Conservation (phyloP, 2,113 vertebrate species). For the Telmatochromis brichardi region DNA sequence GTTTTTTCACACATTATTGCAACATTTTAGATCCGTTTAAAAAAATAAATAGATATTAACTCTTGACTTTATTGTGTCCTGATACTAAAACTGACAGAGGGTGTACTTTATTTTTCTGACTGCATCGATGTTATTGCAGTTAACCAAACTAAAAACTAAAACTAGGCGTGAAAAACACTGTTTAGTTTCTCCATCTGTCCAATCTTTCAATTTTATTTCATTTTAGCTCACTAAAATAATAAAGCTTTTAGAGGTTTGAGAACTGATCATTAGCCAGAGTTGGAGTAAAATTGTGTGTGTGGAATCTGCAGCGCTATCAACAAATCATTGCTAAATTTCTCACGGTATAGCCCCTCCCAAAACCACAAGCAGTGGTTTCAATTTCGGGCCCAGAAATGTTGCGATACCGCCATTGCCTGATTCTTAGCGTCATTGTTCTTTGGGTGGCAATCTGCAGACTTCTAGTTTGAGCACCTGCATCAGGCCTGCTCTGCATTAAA, state of each 20-base stretch:
- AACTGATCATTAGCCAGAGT: background rate
- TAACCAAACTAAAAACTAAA: background rate
- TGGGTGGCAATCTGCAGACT: background rate
- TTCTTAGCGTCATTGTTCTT: background rate
- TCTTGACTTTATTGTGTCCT: background rate
- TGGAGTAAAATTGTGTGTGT: background rate
- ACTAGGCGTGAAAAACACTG: background rate
- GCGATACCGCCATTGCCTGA: background rate
- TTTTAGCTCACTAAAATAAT: background rate
- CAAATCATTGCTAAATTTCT: background rate
- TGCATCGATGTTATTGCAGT: background rate
- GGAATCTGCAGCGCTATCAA: background rate
- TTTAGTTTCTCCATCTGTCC: background rate
- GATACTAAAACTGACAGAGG: background rate
- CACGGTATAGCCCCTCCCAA: background rate
- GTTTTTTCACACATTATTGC: background rate
- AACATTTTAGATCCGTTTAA: background rate
- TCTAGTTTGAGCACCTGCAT: background rate
- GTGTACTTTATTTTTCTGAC: background rate
- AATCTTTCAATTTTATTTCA: background rate
- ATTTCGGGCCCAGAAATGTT: background rate
- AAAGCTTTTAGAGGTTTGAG: background rate
- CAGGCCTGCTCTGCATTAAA: background rate
- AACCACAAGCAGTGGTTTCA: background rate
- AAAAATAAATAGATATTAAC: background rate